These are phyloP conservation scores for Thymelicus acteon DNA, from an alignment of 2,888 invertebrate genomes.

Conservation along the genomic window DNA sequence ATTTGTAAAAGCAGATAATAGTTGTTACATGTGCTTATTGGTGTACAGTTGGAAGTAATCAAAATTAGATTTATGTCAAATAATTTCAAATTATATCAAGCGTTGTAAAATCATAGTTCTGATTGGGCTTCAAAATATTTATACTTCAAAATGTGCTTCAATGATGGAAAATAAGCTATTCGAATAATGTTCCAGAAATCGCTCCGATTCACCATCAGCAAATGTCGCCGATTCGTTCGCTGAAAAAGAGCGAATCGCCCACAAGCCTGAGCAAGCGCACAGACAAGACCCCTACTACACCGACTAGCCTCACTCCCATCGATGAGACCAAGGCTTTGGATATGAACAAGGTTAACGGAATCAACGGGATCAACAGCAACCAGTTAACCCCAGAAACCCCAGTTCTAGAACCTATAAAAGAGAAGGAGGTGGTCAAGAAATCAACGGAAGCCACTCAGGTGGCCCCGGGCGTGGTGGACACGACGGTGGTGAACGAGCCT, in stretches of 20 bases:
- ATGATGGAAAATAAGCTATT: conserved; percentile 45
- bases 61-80: conserved; percentile 19
- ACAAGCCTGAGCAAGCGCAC: conserved; percentile 79
- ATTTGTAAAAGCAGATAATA: conserved; percentile 21
- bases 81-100: conserved; percentile 6
- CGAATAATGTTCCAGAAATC: conserved; percentile 73
- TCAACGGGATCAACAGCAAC: conserved; percentile 64
- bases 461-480: conserved; percentile 85
- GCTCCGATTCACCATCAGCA: conserved; percentile 82
- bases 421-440: conserved; percentile 76
- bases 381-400: conserved; percentile 76
- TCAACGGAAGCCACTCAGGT: conserved; percentile 78
- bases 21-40: conserved; percentile 35
- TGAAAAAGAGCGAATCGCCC: conserved; percentile 81
- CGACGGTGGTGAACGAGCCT: conserved; percentile 77
- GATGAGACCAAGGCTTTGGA: conserved; percentile 80
- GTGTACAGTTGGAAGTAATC: conserved; percentile 33
- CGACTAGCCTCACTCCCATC: conserved; percentile 78
- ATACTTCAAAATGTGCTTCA: conserved; percentile 17
- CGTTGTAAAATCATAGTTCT: neutral
- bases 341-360: conserved; percentile 73
- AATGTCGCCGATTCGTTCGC: conserved; percentile 81
- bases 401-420: conserved; percentile 62
- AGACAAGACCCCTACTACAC: conserved; percentile 81
- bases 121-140: conserved; percentile 15